These are phyloP conservation scores for Epinephelus malabaricus DNA, from an alignment of 2,797 vertebrate genomes.

Conservation along the genomic window DNA sequence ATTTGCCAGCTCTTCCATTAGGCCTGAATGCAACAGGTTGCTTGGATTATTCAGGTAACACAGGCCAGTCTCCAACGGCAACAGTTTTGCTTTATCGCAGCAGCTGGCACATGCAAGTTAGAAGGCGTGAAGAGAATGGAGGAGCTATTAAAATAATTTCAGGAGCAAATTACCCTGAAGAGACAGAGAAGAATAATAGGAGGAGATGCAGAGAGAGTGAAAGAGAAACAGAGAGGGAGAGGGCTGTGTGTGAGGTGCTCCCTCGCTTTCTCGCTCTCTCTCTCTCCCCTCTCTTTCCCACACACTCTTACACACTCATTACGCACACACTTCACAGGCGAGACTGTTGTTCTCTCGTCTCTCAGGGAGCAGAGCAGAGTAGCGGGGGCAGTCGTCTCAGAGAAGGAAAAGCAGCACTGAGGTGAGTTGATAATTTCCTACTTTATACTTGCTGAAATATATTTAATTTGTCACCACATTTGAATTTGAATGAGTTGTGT, in stretches of 20 bases:
- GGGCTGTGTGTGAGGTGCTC: constrained; percentile 24
- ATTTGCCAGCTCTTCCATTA: constrained; percentile 41
- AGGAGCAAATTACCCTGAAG: constrained; percentile 49
- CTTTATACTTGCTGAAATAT: constrained; percentile 4
- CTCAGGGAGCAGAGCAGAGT: constrained; percentile 53
- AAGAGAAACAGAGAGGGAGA: constrained; percentile 34
- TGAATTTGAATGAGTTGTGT: neutral
- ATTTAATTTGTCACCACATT: neutral
- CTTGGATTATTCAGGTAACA: constrained; percentile 28
- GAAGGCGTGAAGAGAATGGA: constrained; percentile 34
- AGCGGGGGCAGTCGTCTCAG: constrained; percentile 30
- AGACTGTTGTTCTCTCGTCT: constrained; percentile 45
- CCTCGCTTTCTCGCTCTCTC: constrained; percentile 18
- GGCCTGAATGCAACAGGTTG: constrained; percentile 44
- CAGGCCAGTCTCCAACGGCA: constrained; percentile 15
- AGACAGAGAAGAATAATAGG: constrained; percentile 45
- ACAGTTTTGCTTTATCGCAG: constrained; percentile 36
- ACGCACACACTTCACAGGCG: constrained; percentile 27
- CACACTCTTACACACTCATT: constrained; percentile 41
- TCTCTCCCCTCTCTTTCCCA: constrained; percentile 29
- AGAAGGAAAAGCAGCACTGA: constrained; percentile 39
- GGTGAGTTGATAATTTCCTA: constrained; percentile 66
- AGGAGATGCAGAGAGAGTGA: constrained; percentile 16
- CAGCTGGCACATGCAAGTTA: constrained; percentile 37
- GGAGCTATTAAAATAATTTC: constrained; percentile 58